These are phyloP conservation scores for Brachionus angularis DNA, from an alignment of 1,140 invertebrate genomes.

Conservation along the genomic window DNA sequence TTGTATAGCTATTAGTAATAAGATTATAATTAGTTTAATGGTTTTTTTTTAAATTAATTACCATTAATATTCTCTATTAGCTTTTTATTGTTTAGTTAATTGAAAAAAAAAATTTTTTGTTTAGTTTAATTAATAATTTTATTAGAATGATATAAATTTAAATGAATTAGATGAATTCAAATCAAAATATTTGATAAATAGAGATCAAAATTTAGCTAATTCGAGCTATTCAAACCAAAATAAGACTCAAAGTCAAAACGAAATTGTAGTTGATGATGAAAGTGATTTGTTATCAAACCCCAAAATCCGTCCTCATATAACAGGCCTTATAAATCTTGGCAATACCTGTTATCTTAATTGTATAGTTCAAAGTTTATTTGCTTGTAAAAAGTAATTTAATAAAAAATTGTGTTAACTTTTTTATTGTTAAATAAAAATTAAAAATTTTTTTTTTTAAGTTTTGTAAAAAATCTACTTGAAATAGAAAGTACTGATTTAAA, in stretches of 20 bases:
- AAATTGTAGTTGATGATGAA: not conserved
- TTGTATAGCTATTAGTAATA: too few relatives aligned
- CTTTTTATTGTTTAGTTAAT: too few relatives aligned
- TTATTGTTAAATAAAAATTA: not conserved
- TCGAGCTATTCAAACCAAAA: not conserved
- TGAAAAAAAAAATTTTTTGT: too few relatives aligned
- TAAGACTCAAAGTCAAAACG: not conserved
- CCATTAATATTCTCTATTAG: too few relatives aligned
- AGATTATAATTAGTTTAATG: too few relatives aligned
- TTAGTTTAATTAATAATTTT: too few relatives aligned
- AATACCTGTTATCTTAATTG: not conserved
- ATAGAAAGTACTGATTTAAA: not conserved
- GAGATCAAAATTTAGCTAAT: not conserved
- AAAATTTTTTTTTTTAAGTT: not conserved
- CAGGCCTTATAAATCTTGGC: not conserved
- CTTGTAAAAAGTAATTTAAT: not conserved
- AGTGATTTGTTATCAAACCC: not conserved
- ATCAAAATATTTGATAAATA: not conserved
- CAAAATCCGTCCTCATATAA: not conserved
- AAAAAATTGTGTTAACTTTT: not conserved
- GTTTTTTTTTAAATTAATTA: too few relatives aligned
- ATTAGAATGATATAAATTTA: not conserved
- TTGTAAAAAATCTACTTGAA: not conserved
- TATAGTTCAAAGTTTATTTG: slow-evolving; percentile 3
- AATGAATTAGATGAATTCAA: not conserved